Percentiles rank a stretch among this genome's conserved stretches.
Conservation (phyloP, 1,140 invertebrate species). For the Cheumatopsyche charites region DNA sequence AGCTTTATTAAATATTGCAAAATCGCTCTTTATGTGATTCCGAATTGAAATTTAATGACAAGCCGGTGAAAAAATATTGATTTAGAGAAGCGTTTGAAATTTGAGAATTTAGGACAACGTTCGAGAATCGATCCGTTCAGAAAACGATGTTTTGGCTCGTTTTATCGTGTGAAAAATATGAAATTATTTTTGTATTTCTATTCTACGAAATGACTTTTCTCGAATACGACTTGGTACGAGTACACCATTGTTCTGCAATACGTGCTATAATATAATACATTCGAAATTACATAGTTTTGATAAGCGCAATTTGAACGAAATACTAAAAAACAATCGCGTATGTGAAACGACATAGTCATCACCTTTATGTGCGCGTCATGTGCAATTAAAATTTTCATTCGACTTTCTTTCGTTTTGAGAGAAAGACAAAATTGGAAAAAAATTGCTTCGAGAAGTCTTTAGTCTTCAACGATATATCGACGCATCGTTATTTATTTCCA, state of each 20-base stretch:
- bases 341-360: not conserved
- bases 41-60: not conserved
- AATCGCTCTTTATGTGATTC: not conserved
- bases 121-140: too few relatives aligned
- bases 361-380: too few relatives aligned
- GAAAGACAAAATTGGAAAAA: not conserved
- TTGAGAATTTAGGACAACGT: too few relatives aligned
- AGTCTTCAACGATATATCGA: too few relatives aligned
- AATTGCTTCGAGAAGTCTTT: not conserved
- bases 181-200: not conserved
- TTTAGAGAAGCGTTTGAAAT: too few relatives aligned
- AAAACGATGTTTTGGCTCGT: not conserved
- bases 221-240: not conserved
- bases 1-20: not conserved
- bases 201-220: not conserved
- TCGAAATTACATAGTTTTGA: constrained; percentile 1
- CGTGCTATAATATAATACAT: not conserved
- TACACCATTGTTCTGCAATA: constrained; percentile 15
- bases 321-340: constrained; percentile 3
- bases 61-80: too few relatives aligned
- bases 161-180: constrained; percentile 7
- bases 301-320: not conserved
- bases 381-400: not conserved
- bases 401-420: constrained; percentile 3
- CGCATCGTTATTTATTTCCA: too few relatives aligned